phyloP scores from a whole-genome alignment of 2,113 vertebrate genomes.

The Pampusana beccarii region DNA sequence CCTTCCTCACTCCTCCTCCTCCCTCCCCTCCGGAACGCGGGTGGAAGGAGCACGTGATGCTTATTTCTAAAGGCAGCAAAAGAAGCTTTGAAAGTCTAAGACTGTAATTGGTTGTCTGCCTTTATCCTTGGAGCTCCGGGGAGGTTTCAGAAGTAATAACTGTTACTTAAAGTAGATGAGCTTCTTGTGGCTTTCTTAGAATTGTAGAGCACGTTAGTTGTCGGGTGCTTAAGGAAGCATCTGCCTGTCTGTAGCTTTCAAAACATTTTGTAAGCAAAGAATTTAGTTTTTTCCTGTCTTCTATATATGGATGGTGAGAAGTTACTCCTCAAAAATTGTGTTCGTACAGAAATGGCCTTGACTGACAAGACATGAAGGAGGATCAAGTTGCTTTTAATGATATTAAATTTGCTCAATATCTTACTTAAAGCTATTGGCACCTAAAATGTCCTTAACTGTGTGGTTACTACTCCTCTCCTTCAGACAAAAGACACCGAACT shows the following conservation, averaged over 20 bases:
- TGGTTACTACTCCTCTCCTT: not conserved
- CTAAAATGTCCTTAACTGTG: not conserved
- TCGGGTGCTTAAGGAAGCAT: constrained; percentile 26
- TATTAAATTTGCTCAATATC: not conserved
- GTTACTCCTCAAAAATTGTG: not conserved
- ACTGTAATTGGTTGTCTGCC: constrained; percentile 79
- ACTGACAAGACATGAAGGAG: not conserved
- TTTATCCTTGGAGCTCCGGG: constrained; percentile 71
- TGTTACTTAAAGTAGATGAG: constrained; percentile 78
- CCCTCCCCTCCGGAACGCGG: not conserved
- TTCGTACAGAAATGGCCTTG: not conserved
- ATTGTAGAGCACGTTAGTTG: not conserved
- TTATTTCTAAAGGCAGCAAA: constrained; percentile 68
- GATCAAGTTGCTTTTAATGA: not conserved
- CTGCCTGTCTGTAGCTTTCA: constrained; percentile 49
- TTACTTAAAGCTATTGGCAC: not conserved
- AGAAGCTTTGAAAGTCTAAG: constrained; percentile 72
- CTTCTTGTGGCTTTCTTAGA: constrained; percentile 67
- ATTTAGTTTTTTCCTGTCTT: not conserved
- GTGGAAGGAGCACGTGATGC: constrained; percentile 58
- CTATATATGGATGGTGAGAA: not conserved
- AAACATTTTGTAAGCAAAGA: constrained; percentile 43
- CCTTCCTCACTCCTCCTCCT: not conserved
- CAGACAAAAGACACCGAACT: not conserved
- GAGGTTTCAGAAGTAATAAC: constrained; percentile 76